Evolutionary conservation across 2,797 vertebrate species (phyloP).

Genomic region (Uromys caudimaculatus): DNA sequence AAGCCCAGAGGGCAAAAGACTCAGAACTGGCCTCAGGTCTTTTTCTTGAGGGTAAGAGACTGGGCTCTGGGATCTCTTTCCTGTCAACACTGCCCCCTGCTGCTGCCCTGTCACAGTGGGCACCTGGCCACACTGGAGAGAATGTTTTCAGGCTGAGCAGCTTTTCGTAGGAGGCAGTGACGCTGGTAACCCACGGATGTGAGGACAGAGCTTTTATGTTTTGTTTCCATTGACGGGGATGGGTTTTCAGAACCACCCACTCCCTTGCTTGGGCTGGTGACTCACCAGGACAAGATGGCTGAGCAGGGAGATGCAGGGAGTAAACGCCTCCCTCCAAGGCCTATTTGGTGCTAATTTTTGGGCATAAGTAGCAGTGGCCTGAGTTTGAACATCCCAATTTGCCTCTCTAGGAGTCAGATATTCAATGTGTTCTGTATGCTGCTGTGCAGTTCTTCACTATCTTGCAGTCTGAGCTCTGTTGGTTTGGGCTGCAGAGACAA

Average conservation of each 20-base stretch:
- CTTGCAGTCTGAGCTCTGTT: neutral
- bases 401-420: neutral
- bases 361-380: neutral
- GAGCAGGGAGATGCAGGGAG: neutral
- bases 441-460: accelerated
- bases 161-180: conserved; percentile 45
- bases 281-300: conserved; percentile 33
- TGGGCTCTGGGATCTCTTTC: neutral
- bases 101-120: neutral
- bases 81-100: conserved; percentile 77
- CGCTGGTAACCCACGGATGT: neutral
- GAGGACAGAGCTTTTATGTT: conserved; percentile 52
- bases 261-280: conserved; percentile 32
- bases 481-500: neutral
- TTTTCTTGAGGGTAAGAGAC: neutral
- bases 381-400: neutral
- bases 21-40: neutral
- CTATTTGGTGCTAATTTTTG: neutral
- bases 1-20: neutral
- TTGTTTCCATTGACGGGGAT: conserved; percentile 33
- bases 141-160: neutral
- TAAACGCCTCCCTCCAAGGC: neutral
- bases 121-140: neutral
- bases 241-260: conserved; percentile 66
- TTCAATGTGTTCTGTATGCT: too few relatives aligned